Percentiles rank a stretch among this genome's conserved stretches.
phyloP scores from a whole-genome alignment of 92 coral and sea anemone species.

The Bergia sp. region DNA sequence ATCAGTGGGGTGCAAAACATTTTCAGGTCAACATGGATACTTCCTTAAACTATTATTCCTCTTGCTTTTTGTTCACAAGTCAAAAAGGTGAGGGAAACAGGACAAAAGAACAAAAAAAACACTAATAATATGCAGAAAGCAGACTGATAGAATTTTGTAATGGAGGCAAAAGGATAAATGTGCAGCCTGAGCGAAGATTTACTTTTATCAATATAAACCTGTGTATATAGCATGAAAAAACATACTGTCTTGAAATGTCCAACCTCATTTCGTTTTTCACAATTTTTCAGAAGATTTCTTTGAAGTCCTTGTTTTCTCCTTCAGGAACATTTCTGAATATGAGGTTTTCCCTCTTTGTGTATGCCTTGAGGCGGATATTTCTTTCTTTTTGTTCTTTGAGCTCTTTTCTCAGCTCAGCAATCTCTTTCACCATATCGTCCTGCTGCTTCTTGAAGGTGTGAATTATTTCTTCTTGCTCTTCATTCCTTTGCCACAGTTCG shows the following conservation, averaged over 20 bases:
- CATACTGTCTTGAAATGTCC: background rate
- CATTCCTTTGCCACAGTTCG: background rate
- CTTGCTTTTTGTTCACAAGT: background rate
- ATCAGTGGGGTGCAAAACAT: background rate
- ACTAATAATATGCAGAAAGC: background rate
- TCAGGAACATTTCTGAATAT: background rate
- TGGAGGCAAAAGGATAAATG: background rate
- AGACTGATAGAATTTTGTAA: background rate
- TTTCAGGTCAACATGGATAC: background rate
- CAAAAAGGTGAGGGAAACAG: background rate
- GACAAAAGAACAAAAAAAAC: background rate
- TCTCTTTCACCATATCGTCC: background rate
- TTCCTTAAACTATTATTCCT: background rate
- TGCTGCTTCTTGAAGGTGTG: background rate
- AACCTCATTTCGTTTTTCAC: background rate
- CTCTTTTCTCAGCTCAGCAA: background rate
- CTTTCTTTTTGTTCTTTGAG: slow-evolving; percentile 1
- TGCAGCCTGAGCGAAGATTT: background rate
- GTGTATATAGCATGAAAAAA: background rate
- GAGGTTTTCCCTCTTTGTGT: background rate
- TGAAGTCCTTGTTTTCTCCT: background rate
- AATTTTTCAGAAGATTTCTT: background rate
- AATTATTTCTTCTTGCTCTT: background rate
- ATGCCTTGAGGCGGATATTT: too few species aligned
- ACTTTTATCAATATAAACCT: background rate